Evolutionary conservation across 2,113 vertebrate genomes (phyloP), one percentile per base, ranked within the genome.

Genomic region (Hippocampus zosterae): DNA sequence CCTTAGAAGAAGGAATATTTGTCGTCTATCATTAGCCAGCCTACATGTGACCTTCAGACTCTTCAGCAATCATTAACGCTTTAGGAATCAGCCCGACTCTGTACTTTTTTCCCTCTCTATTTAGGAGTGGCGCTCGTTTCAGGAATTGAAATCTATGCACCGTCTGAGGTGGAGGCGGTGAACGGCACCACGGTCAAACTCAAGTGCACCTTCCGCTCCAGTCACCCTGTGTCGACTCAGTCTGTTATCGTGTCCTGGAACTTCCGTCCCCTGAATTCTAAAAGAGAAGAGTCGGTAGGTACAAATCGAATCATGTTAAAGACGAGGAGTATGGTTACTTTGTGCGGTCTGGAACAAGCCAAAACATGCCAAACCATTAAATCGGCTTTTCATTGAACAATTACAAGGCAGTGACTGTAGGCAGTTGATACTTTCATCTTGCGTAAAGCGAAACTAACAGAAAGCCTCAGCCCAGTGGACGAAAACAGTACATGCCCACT

Each of bases 151-250:
- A 87, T 97, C 71, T 74, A 83, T 73, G 96, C 94, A 0, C 67
- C 89, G 0, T 77, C 41, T 7, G 88, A 91, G 18, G 42, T 96
- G 80, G 89, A 94, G 23, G 95, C 81, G 0, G 87, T 93, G 53
- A 98, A 98, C 0, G 97, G 97, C 75, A 97, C 95, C 0, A 75
- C 94, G 23, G 79, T 93, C 57, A 87, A 87, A 8, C 83, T 98
- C 57, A 96, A 94, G 82, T 98, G 97, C 89, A 96, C 93, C 60
- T 98, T 98, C 56, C 91, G 81, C 74, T 94, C 93, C 87, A 92
- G 19, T 40, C 64, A 75, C 1, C 86, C 93, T 0, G 76, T 95
- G 19, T 82, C 91, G 0, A 74, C 73, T 15, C 29, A 76, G 3
- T 74, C 92, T 0, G 86, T 93, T 0, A 76, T 74, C 0, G 94